Evolutionary conservation across 2,797 vertebrate genomes (phyloP), one percentile per base, ranked within the genome.

Genomic region (Phrynocephalus forsythii): DNA sequence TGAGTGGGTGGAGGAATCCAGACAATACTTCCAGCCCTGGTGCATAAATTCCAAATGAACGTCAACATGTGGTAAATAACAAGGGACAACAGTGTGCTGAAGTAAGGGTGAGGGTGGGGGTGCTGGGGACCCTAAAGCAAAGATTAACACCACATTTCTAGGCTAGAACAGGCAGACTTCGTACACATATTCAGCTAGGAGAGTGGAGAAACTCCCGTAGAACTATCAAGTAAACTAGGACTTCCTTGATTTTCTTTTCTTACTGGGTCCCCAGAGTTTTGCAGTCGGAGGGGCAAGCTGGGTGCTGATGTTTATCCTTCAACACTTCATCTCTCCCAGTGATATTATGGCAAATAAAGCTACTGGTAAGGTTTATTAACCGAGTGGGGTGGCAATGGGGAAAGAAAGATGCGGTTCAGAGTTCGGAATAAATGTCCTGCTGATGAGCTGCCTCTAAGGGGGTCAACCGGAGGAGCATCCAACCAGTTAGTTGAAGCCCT

Each of bases 21-120:
- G 88, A 78, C n/a, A 50, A 18, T 52, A 75, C 87, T 83, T 93
- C 87, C 88, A 30, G 84, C 81, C 28, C 50, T 50, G 28, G 18
- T 0, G 22, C 8, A 50, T 38, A 52, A 87, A 52, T 22, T 9
- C 50, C n/a, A 38, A 76, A n/a, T 33, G 82, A 56, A 50, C 86
- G 5, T 50, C 48, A 0, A 24, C 86, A 80, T 71, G n/a, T 30
- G 28, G 63, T 69, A 22, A 22, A 86, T 60, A 0, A 67, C 6
- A 26, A 44, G 78, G 76, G 9, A 9, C 30, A 75, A 8, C 73
- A 30, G 13, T 22, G 33, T 15, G 30, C 67, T 33, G 71, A 80
- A 33, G 16, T 20, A n/a, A 18, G 71, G 26, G 38, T 44, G 38
- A 44, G 38, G 56, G 28, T 1, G 52, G 52, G 7, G 52, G 52